These are phyloP conservation scores for Tetrax tetrax DNA, from an alignment of 2,113 vertebrate genomes.

Conservation along the genomic window DNA sequence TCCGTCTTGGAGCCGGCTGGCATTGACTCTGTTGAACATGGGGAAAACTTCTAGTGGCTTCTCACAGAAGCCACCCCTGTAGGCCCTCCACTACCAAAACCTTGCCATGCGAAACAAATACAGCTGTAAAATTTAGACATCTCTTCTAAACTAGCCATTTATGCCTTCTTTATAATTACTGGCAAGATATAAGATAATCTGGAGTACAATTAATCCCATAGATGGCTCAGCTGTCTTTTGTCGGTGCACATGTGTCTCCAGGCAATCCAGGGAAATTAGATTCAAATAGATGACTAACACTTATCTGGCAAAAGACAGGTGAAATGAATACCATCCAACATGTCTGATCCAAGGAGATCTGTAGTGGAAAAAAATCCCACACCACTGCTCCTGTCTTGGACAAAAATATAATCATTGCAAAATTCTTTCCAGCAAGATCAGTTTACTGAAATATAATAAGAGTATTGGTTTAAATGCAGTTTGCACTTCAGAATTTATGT, in stretches of 20 bases:
- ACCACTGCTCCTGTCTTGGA: neutral
- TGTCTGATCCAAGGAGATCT: neutral
- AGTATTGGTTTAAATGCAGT: neutral
- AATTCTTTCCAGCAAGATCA: neutral
- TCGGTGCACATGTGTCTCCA: neutral
- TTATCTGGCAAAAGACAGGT: neutral
- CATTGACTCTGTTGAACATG: too few species aligned
- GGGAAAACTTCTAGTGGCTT: too few species aligned
- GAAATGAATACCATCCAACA: neutral
- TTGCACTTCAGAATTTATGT: neutral
- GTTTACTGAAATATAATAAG: neutral
- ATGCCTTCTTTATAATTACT: neutral
- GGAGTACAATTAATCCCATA: neutral
- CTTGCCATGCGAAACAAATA: too few species aligned
- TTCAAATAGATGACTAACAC: neutral
- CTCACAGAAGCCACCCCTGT: too few species aligned
- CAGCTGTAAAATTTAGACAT: neutral
- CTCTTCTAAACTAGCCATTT: neutral
- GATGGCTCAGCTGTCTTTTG: neutral
- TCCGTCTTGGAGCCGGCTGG: too few species aligned
- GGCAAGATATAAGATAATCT: neutral
- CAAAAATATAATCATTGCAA: neutral
- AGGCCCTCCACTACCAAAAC: too few species aligned
- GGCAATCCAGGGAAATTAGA: neutral
- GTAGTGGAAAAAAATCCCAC: neutral